Evolutionary conservation across 2,888 invertebrate species (phyloP).

Genomic region (Melanchra persicariae): DNA sequence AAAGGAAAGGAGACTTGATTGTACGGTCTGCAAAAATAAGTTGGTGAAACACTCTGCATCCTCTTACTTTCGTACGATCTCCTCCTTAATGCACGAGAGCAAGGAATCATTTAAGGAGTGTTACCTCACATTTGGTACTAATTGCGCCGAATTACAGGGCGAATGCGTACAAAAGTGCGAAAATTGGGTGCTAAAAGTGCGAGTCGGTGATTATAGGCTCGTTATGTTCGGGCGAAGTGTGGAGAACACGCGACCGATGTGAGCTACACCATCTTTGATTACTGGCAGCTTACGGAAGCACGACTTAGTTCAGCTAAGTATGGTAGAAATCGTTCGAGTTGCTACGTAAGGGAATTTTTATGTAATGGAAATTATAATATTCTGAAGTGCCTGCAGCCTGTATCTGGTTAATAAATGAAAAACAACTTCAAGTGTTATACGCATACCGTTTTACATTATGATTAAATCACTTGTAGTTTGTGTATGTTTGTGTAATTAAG

Average conservation of each 20-base stretch:
- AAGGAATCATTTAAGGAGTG: slow-evolving; percentile 64
- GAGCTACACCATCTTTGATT: slow-evolving; percentile 63
- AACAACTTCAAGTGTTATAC: too few species aligned
- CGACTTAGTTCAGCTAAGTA: slow-evolving; percentile 25
- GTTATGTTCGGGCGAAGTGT: slow-evolving; percentile 61
- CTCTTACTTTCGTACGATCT: slow-evolving; percentile 57
- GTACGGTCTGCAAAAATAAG: slow-evolving; percentile 37
- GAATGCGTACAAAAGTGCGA: slow-evolving; percentile 79
- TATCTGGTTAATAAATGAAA: background rate
- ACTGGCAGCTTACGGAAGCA: slow-evolving; percentile 40
- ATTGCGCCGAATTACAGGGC: slow-evolving; percentile 83
- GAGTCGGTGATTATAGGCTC: slow-evolving; percentile 65
- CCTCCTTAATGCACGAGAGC: slow-evolving; percentile 58
- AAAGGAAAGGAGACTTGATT: slow-evolving; percentile 7
- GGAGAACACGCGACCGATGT: slow-evolving; percentile 67
- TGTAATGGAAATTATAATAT: background rate
- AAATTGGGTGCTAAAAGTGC: slow-evolving; percentile 86
- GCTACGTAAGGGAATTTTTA: background rate
- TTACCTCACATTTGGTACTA: slow-evolving; percentile 72
- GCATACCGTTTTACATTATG: too few species aligned
- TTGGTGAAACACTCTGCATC: slow-evolving; percentile 40
- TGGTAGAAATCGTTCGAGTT: background rate
- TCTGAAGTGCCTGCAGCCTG: background rate
- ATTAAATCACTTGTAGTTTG: too few species aligned
- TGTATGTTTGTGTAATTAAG: too few species aligned